Evolutionary conservation across 2,888 invertebrate species (phyloP), one percentile per base, ranked within the genome.

Genomic region (Oscheius sp.): DNA sequence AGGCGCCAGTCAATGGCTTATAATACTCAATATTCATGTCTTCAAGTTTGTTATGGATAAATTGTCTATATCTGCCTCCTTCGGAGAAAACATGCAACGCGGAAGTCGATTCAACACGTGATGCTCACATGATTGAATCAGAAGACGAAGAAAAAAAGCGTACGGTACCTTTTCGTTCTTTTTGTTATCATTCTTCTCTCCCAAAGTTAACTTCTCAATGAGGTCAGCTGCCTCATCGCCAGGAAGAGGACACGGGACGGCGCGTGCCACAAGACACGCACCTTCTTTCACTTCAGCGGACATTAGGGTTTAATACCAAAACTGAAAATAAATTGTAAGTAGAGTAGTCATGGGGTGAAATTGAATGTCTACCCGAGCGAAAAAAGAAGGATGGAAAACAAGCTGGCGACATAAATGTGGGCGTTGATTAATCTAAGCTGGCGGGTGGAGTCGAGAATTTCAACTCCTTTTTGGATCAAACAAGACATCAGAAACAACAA

Each of bases 231-330:
- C 67, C n/a, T 66, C 64, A 15, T 72, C 72, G 1, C 68, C 66
- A 15, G 65, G 46, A 29, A 15, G 61, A 12, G 67, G 64, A 17
- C 63, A 33, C 5, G 78, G 75, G 8, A 78, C 72, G 23, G 76
- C 79, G 53, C 79, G 75, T 25, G 79, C 76, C 4, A 79, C 76
- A 42, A 79, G 76, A 64, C 75, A 74, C 37, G 71, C 69, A 31
- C 72, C 76, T 27, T 72, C 68, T 4, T 71, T 73, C 55, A 64
- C 66, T 58, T 69, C 64, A 46, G 72, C 45, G 65, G 75, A 64
- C 75, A 75, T 75, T 12, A 61, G 71, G 15, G n/a, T n/a, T n/a
- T n/a, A n/a, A n/a, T n/a, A n/a, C n/a, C n/a, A n/a, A n/a, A n/a
- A n/a, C 42, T 42, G 42, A 42, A 42, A 42, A 10, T 15, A 20